These are phyloP conservation scores for Ophioninae sp. DNA, from an alignment of 2,888 invertebrate genomes.

Conservation along the genomic window DNA sequence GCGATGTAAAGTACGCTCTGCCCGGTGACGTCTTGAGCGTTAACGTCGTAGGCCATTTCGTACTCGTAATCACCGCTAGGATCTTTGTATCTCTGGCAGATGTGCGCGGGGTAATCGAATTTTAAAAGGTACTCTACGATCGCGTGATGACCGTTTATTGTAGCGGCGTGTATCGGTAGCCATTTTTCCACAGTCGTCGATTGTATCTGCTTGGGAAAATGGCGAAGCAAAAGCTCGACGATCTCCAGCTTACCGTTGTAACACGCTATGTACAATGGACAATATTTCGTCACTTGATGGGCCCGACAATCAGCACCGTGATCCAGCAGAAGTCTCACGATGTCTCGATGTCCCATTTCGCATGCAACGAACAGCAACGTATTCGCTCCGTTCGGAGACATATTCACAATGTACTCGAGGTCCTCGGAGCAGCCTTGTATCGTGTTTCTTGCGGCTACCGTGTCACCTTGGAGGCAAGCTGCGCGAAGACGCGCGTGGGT, in stretches of 20 bases:
- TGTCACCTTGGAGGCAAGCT: conserved; percentile 89
- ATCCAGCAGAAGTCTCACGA: conserved; percentile 89
- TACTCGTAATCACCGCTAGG: conserved; percentile 90
- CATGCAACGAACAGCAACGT: conserved; percentile 94
- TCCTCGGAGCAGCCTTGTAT: conserved; percentile 86
- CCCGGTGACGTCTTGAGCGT: conserved; percentile 93
- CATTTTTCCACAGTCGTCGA: conserved; percentile 95
- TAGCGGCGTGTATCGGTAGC: conserved; percentile 96
- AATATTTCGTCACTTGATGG: conserved; percentile 95
- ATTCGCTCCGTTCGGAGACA: conserved; percentile 93
- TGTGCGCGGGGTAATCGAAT: conserved; percentile 89
- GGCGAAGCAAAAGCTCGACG: conserved; percentile 87
- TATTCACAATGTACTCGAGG: conserved; percentile 90
- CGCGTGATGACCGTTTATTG: conserved; percentile 92
- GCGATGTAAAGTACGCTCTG: conserved; percentile 96
- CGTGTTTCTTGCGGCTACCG: conserved; percentile 85
- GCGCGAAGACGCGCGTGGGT: conserved; percentile 90
- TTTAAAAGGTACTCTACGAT: conserved; percentile 90
- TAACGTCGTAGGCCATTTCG: conserved; percentile 94
- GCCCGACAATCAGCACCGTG: conserved; percentile 94
- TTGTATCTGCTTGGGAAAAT: conserved; percentile 93
- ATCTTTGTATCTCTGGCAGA: conserved; percentile 87
- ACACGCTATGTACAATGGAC: conserved; percentile 94
- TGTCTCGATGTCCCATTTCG: conserved; percentile 90
- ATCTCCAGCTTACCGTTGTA: conserved; percentile 92